phyloP scores from a whole-genome alignment of 2,113 vertebrate genomes.

The Crotalus horridus region DNA sequence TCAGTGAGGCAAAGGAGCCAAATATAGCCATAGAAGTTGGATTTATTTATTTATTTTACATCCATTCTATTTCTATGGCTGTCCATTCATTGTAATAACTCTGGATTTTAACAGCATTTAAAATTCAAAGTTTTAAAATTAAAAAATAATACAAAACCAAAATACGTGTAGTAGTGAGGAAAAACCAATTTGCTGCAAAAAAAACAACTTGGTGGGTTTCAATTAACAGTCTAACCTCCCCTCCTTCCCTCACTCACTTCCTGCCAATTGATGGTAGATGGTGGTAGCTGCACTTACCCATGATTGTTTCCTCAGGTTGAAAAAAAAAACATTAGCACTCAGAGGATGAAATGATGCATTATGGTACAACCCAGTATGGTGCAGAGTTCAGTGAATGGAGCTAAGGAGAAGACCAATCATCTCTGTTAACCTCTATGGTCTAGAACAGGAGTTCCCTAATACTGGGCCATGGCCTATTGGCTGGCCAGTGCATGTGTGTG shows the following conservation, averaged over 20 bases:
- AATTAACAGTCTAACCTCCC: not conserved
- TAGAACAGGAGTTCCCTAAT: not conserved
- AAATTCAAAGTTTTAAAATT: not conserved
- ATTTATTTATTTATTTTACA: not conserved
- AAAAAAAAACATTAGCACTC: not conserved
- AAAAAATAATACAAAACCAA: not conserved
- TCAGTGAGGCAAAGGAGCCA: not conserved
- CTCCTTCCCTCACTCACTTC: not conserved
- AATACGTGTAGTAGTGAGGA: not conserved
- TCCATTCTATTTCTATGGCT: not conserved
- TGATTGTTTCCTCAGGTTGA: not conserved
- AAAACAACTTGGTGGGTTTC: not conserved
- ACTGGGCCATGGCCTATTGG: too few species aligned
- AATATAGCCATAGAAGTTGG: not conserved
- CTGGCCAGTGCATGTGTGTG: too few species aligned
- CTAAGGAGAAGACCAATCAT: not conserved
- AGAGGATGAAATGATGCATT: not conserved
- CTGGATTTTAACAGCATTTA: not conserved
- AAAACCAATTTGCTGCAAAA: not conserved
- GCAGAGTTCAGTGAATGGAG: not conserved
- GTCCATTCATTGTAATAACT: not conserved
- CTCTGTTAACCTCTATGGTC: not conserved
- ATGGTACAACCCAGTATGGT: not conserved
- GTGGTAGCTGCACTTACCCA: not conserved
- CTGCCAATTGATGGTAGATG: not conserved